Percentiles rank a stretch among this genome's conserved stretches.
These are phyloP conservation scores for Aporophyla nigra DNA, from an alignment of 2,888 invertebrate species.

Conservation along the genomic window DNA sequence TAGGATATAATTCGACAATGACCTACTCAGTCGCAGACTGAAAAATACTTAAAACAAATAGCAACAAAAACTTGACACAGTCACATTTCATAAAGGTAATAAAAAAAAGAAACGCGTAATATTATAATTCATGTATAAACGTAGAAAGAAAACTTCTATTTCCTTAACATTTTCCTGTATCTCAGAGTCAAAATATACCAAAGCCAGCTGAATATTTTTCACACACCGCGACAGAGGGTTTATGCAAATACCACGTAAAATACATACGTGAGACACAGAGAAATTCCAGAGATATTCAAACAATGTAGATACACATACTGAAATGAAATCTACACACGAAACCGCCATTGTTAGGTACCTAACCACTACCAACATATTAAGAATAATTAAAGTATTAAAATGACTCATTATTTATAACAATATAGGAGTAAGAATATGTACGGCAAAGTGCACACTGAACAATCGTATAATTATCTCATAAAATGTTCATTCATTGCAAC, in stretches of 20 bases:
- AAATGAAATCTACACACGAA: constrained; percentile 13
- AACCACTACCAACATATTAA: constrained; percentile 6
- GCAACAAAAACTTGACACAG: not conserved
- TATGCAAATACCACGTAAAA: constrained; percentile 37
- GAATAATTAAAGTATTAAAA: constrained; percentile 40
- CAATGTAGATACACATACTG: constrained; percentile 13
- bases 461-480: constrained; percentile 60
- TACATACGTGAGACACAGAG: constrained; percentile 29
- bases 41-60: constrained; percentile 8
- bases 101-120: not conserved
- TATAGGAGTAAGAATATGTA: constrained; percentile 21
- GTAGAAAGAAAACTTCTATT: constrained; percentile 5
- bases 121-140: not conserved
- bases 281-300: constrained; percentile 14
- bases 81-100: not conserved
- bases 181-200: constrained; percentile 18
- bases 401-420: constrained; percentile 37
- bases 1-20: constrained; percentile 35
- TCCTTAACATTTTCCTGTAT: constrained; percentile 20
- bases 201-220: constrained; percentile 18
- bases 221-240: constrained; percentile 1
- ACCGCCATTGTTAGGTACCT: constrained; percentile 17
- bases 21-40: not conserved
- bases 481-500: constrained; percentile 20
- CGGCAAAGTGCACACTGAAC: constrained; percentile 40